Base-by-base conservation (phyloP, 2,113 vertebrate genomes). In the Sorex araneus region DNA sequence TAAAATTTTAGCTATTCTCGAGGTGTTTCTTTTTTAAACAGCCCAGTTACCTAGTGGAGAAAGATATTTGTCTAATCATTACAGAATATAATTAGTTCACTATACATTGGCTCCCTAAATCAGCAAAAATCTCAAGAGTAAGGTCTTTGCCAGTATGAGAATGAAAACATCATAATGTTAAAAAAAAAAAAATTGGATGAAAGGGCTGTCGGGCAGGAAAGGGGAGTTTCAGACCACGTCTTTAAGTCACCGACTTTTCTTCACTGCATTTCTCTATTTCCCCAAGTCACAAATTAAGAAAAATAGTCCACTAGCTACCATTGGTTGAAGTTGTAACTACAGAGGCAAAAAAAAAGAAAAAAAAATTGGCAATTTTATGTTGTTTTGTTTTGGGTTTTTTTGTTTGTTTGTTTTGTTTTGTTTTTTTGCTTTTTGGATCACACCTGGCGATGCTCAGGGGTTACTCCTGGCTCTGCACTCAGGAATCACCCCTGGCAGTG, bases 21-120 rank as follows among this genome's bases (percentile, higher is more conserved):
- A 36, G 96, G 83, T 81, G 90, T 92, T 95, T 92, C 94, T 94
- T 95, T 94, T 90, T 96, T 92, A 95, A 96, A 94, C 89, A 95
- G 87, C 94, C 94, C 81, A 76, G 94, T 95, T 95, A 94, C 84
- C 89, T 95, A 95, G 94, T 89, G 89, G 28, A 0, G 30, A 60
- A 25, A 71, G 86, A 63, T 84, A 95, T 94, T 50, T 34, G 50
- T 91, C 54, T 90, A 43, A 57, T 81, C 63, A 87, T 88, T 91
- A 82, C 13, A 80, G 67, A 70, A 2, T 7, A 69, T 81, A 79
- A 67, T 82, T 89, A 89, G 73, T 89, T 79, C 50, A 88, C 34
- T 32, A 5, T 6, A 91, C 43, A 2, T 10, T 60, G 73, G 40
- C 73, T 63, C 45, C 27, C 50, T 15, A 57, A 84, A 77, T 36